These are phyloP conservation scores for Coluber constrictor DNA, from an alignment of 2,797 vertebrate species.

Conservation along the genomic window DNA sequence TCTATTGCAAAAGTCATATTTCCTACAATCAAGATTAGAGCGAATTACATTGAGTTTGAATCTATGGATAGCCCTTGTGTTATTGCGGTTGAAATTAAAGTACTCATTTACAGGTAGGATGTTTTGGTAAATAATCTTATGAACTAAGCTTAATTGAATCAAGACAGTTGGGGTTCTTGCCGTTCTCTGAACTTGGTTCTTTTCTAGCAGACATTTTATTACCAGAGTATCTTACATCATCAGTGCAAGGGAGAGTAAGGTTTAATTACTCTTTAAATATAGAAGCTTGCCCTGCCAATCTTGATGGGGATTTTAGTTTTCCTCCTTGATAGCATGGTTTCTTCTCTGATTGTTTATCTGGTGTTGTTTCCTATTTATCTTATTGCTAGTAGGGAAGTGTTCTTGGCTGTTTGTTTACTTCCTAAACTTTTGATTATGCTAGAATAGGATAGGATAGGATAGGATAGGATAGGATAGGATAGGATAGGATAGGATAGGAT, in stretches of 20 bases:
- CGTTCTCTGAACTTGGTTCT: background rate
- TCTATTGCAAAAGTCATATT: no score
- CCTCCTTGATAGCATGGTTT: no score
- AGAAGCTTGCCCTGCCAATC: background rate
- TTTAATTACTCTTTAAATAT: background rate
- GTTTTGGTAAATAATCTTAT: no score
- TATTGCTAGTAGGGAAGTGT: background rate
- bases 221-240: background rate
- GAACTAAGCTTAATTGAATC: background rate
- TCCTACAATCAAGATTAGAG: no score
- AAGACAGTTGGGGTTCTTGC: background rate
- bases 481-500: no score
- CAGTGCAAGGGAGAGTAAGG: background rate
- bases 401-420: background rate
- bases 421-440: background rate
- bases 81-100: no score
- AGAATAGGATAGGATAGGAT: no score
- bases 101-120: no score
- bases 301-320: background rate
- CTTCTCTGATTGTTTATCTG: background rate
- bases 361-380: background rate
- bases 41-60: no score
- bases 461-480: no score
- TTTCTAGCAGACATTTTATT: background rate
- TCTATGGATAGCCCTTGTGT: no score